phyloP scores from a whole-genome alignment of 53 echinoderm and acorn worm species.

The Mesocentrotus franciscanus region DNA sequence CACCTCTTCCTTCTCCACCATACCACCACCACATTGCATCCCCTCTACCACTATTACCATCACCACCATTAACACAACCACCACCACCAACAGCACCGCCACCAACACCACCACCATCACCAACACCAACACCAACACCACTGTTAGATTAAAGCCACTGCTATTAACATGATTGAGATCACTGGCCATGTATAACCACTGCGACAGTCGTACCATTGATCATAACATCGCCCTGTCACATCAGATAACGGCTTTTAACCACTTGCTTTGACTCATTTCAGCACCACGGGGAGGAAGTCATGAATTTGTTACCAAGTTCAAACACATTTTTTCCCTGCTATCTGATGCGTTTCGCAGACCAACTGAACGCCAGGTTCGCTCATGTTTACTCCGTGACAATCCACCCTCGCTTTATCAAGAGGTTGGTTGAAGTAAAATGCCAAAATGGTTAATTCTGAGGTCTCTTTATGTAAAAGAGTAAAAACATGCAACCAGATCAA shows the following conservation, averaged over 20 bases:
- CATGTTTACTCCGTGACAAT: background rate
- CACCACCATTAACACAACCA: background rate
- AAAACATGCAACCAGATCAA: background rate
- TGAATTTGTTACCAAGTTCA: slow-evolving; percentile 54
- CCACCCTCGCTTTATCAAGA: background rate
- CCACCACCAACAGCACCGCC: background rate
- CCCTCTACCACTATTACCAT: background rate
- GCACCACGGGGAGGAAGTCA: slow-evolving; percentile 40
- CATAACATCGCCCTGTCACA: slow-evolving; percentile 27
- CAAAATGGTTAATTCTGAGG: too few relatives aligned
- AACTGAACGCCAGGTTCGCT: background rate
- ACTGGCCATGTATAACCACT: background rate
- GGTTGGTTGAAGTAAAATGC: background rate
- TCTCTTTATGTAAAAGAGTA: background rate
- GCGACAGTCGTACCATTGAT: background rate
- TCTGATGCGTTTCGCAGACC: slow-evolving; percentile 6
- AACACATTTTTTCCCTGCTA: slow-evolving; percentile 3
- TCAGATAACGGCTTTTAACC: slow-evolving; percentile 30
- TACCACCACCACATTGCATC: background rate
- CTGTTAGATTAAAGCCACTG: background rate
- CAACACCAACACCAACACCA: background rate
- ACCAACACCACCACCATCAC: background rate
- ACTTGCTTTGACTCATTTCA: slow-evolving; percentile 12
- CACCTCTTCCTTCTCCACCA: background rate
- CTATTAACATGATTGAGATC: background rate